phyloP scores from a whole-genome alignment of 2,888 invertebrate species.

The Platycheirus rosarum region DNA sequence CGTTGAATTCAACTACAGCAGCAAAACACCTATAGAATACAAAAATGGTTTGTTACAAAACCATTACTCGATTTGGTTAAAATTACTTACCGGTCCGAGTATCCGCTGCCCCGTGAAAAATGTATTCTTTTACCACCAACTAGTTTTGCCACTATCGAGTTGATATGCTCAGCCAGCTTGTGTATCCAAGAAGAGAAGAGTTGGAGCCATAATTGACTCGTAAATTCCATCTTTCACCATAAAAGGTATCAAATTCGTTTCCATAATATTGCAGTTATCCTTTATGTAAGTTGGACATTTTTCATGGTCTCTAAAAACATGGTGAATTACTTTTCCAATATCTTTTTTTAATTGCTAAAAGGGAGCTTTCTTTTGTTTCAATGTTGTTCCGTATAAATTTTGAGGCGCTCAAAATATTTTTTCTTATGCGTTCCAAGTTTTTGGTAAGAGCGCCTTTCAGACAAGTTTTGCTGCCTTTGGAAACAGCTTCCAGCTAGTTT shows the following conservation, averaged over 20 bases:
- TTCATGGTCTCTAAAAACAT: too few relatives aligned
- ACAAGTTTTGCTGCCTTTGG: not conserved
- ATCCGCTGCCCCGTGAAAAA: too few relatives aligned
- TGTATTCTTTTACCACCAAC: too few relatives aligned
- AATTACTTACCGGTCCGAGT: too few relatives aligned
- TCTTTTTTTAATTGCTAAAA: not conserved
- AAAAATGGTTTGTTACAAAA: too few relatives aligned
- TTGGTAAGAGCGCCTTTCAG: not conserved
- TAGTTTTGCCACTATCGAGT: too few relatives aligned
- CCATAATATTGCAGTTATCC: not conserved
- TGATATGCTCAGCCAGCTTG: not conserved
- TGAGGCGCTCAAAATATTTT: not conserved
- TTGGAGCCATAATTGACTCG: not conserved
- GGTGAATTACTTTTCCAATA: not conserved
- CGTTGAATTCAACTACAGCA: too few relatives aligned
- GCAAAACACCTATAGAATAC: too few relatives aligned
- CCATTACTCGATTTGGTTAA: too few relatives aligned
- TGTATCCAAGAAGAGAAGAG: not conserved
- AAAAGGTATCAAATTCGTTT: not conserved
- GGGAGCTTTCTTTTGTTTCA: not conserved
- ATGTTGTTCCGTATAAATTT: not conserved
- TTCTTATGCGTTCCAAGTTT: not conserved
- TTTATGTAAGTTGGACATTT: not conserved
- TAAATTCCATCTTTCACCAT: not conserved
- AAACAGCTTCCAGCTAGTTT: not conserved